These are phyloP conservation scores for Callimorpha dominula DNA, from an alignment of 2,888 invertebrate species.

Conservation along the genomic window DNA sequence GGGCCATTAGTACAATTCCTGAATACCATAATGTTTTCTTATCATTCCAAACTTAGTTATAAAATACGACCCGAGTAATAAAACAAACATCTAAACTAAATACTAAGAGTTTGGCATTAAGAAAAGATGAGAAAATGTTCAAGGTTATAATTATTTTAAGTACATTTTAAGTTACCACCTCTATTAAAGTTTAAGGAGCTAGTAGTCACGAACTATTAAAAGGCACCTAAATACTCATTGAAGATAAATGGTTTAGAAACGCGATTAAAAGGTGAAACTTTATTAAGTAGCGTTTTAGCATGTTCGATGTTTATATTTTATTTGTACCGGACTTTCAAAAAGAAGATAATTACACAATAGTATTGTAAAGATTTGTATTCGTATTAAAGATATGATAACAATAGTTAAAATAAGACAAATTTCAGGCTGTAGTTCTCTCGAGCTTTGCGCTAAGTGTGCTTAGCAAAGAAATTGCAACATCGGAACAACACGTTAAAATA, in stretches of 20 bases:
- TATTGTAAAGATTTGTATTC: no score
- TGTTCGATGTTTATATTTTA: not conserved
- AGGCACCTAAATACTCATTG: not conserved
- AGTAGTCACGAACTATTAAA: not conserved
- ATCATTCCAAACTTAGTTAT: no score
- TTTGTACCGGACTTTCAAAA: not conserved
- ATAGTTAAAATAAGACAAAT: slow-evolving; percentile 19
- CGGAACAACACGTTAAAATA: slow-evolving; percentile 67
- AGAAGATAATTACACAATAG: not conserved
- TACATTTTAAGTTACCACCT: not conserved
- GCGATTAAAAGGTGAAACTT: slow-evolving; percentile 19
- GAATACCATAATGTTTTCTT: no score
- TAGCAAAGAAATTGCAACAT: slow-evolving; percentile 63
- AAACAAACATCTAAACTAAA: no score
- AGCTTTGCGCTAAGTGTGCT: slow-evolving; percentile 64
- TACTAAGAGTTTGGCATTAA: no score
- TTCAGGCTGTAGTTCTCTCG: slow-evolving; percentile 64
- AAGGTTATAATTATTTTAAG: no score
- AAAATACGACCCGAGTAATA: no score
- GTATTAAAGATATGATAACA: no score
- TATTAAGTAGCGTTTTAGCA: not conserved
- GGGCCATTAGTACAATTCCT: no score
- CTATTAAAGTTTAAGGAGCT: not conserved
- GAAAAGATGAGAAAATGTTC: no score
- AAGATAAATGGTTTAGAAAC: slow-evolving; percentile 26